phyloP scores from a whole-genome alignment of 37 sponge, comb jelly and placozoan species.

The Spongilla lacustris region DNA sequence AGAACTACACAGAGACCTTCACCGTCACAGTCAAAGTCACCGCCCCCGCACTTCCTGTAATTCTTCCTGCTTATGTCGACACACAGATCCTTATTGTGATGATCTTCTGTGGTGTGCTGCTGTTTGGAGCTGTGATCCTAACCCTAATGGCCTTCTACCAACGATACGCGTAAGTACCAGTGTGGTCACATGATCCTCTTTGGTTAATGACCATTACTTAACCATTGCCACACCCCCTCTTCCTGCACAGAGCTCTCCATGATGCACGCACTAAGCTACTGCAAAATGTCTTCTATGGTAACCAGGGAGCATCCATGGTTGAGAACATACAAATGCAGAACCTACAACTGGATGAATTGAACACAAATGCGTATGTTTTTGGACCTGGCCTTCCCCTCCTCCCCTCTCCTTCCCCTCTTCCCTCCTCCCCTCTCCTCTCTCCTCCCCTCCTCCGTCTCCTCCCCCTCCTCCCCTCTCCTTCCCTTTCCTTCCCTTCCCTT shows the following conservation, averaged over 20 bases:
- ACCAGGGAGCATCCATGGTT: slow-evolving; percentile 9
- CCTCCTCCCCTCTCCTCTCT: neutral
- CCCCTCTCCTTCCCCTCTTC: neutral
- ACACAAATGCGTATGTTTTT: slow-evolving; percentile 7
- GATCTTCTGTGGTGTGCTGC: slow-evolving; percentile 39
- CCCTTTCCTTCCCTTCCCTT: too few relatives aligned
- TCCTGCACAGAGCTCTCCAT: slow-evolving; percentile 37
- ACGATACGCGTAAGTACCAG: slow-evolving; percentile 50
- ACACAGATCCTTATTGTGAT: slow-evolving; percentile 40
- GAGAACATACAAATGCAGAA: slow-evolving; percentile 41
- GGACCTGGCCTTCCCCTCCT: too few relatives aligned
- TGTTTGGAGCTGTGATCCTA: slow-evolving; percentile 26
- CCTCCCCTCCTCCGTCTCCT: neutral
- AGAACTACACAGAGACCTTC: neutral
- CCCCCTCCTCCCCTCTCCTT: too few relatives aligned
- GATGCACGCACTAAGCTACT: slow-evolving; percentile 37
- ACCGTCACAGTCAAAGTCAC: neutral
- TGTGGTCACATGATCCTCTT: neutral
- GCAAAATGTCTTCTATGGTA: slow-evolving; percentile 60
- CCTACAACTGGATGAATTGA: slow-evolving; percentile 27
- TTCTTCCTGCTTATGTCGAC: slow-evolving; percentile 20
- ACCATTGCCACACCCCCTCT: neutral
- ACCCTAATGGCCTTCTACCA: slow-evolving; percentile 37
- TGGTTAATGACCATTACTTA: too few relatives aligned
- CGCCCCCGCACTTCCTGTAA: slow-evolving; percentile 1